These are phyloP conservation scores for Lycaon pictus DNA, from an alignment of 2,113 vertebrate genomes.

Conservation along the genomic window DNA sequence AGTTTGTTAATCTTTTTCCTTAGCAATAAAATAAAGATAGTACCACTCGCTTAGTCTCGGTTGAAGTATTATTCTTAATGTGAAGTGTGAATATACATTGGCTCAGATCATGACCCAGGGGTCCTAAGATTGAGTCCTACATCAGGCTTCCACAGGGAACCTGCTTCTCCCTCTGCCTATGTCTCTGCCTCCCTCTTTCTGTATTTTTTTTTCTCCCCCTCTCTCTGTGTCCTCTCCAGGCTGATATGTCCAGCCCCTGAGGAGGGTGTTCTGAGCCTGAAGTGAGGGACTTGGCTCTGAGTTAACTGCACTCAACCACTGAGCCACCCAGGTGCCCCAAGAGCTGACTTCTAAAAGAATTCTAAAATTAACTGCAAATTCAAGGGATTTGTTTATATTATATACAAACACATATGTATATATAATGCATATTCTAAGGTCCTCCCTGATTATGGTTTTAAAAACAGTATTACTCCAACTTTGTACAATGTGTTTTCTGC, in stretches of 20 bases:
- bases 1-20: not conserved
- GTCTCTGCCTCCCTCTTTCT: no score
- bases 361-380: conserved; percentile 32
- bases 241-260: no score
- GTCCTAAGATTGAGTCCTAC: no score
- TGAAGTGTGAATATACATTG: not conserved
- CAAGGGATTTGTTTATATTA: not conserved
- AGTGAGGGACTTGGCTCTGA: no score
- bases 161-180: no score
- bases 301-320: no score
- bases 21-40: not conserved
- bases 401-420: not conserved
- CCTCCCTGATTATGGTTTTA: not conserved
- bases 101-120: no score
- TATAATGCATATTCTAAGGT: not conserved
- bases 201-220: no score
- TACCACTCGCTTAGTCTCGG: not conserved
- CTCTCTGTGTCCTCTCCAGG: no score
- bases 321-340: not conserved
- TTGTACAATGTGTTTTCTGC: not conserved
- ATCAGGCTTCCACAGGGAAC: no score
- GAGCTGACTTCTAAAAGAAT: conserved; percentile 26
- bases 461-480: not conserved
- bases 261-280: no score
- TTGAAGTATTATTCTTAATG: not conserved